These are phyloP conservation scores for Mobula hypostoma DNA, from an alignment of 2,113 vertebrate species.

Conservation along the genomic window DNA sequence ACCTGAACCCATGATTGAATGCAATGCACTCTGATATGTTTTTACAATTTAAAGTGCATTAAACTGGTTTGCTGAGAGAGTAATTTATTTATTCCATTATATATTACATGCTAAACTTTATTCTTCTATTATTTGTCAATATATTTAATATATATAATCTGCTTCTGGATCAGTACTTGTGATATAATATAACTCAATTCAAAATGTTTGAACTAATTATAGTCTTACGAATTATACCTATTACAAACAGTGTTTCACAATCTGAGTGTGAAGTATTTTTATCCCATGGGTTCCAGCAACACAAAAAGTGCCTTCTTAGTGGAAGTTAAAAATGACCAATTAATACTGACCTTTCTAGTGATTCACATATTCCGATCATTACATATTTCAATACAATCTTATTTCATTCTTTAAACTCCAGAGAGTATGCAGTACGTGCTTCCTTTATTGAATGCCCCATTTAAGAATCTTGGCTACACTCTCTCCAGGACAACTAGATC, in stretches of 20 bases:
- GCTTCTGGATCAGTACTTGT: background rate
- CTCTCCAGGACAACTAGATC: too few species aligned
- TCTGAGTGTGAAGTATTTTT: background rate
- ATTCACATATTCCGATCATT: too few species aligned
- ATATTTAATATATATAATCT: background rate
- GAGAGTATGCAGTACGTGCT: too few species aligned
- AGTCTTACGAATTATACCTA: background rate
- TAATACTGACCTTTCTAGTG: too few species aligned
- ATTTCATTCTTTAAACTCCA: too few species aligned
- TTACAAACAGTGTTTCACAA: background rate
- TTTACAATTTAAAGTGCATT: background rate
- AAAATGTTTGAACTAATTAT: background rate
- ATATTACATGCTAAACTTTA: background rate
- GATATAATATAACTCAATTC: background rate
- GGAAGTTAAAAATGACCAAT: too few species aligned
- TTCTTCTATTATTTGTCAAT: background rate
- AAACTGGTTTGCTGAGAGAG: background rate
- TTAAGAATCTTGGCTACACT: too few species aligned
- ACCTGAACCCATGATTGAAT: background rate
- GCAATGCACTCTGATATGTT: background rate
- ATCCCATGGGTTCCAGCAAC: too few species aligned
- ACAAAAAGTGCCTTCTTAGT: too few species aligned
- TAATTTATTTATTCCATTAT: background rate
- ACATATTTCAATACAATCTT: too few species aligned
- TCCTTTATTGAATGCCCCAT: too few species aligned